Percentiles rank a stretch among this genome's conserved stretches.
Conservation (phyloP, 1,140 invertebrate genomes). For the Drosophila sucinea region DNA sequence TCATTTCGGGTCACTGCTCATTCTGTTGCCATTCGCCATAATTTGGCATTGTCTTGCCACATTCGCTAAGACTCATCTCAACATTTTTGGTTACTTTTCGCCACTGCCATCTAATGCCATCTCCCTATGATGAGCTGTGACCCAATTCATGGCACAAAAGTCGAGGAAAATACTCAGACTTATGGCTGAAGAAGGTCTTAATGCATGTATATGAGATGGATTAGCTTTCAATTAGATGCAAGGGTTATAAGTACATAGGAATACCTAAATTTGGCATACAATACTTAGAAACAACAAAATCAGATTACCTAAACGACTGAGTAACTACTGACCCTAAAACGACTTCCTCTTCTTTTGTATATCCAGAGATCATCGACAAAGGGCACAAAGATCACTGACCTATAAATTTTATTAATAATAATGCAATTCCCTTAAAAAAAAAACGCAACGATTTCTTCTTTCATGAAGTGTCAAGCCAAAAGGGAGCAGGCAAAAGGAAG, state of each 20-base stretch:
- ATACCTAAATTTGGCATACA: too few relatives aligned
- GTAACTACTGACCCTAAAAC: too few relatives aligned
- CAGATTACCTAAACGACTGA: too few relatives aligned
- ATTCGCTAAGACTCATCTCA: background rate
- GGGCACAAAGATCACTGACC: too few relatives aligned
- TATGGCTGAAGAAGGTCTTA: slow-evolving; percentile 12
- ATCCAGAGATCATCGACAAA: too few relatives aligned
- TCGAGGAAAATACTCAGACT: slow-evolving; percentile 7
- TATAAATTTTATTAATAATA: background rate
- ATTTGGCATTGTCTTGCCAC: slow-evolving; percentile 7
- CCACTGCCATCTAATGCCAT: slow-evolving; percentile 19
- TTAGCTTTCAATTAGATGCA: slow-evolving; percentile 11
- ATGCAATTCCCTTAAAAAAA: background rate
- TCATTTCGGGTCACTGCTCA: slow-evolving; percentile 51
- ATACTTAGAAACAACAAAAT: too few relatives aligned
- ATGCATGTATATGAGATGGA: slow-evolving; percentile 5
- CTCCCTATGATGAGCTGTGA: slow-evolving; percentile 22
- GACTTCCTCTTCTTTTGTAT: too few relatives aligned
- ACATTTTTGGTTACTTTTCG: background rate
- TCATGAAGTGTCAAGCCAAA: slow-evolving; percentile 34
- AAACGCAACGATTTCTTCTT: too few relatives aligned
- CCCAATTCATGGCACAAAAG: slow-evolving; percentile 31
- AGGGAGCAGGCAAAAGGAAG: slow-evolving; percentile 48
- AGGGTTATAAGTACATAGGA: too few relatives aligned
- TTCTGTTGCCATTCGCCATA: background rate